Evolutionary conservation across 2,113 vertebrate genomes (phyloP), one percentile per base, ranked within the genome.

Genomic region (Boleophthalmus pectinirostris): DNA sequence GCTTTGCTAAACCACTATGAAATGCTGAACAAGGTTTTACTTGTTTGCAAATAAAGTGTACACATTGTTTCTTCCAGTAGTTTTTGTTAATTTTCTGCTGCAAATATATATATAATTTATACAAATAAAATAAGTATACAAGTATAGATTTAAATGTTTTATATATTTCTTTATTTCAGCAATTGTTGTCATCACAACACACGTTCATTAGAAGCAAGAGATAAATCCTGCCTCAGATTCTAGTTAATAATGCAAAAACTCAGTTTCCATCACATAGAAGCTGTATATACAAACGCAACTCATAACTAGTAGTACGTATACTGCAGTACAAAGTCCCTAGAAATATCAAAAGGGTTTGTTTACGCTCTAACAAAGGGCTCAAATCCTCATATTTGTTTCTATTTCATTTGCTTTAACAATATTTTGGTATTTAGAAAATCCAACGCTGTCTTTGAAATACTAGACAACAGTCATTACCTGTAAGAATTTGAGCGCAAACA

Each of bases 11-110:
- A 83, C 61, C 78, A 68, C 72, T 83, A 49, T 81, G 66, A 68
- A 65, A 70, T 70, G 74, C 63, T 84, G 83, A 85, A 80, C 56
- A 47, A 72, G 78, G 73, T 84, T 89, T 77, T 80, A 87, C 82
- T 81, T 86, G 82, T 89, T 87, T 89, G 83, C 82, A 82, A 91
- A 91, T 89, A 91, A 91, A 92, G 56, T 73, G 15, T 70, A 35
- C 68, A 69, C 13, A 12, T 51, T 77, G 68, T 68, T 78, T 66
- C 67, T 6, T 64, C 7, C 15, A 61, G 54, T 35, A 65, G 11
- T 58, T 58, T 24, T 58, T 58, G 56, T 58, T 58, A 0, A 58
- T 25, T 14, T 58, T 58, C 13, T 14, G 9, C 53, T 56, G 7
- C 1, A 21, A 43, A 9, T 43, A 63, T 35, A 3, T 51, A 66